Percentiles rank a stretch among this genome's conserved stretches.
Conservation (phyloP, 30 jellyfish, hydroid and myxozoan genomes). For the Hydractinia symbiolongicarpus region DNA sequence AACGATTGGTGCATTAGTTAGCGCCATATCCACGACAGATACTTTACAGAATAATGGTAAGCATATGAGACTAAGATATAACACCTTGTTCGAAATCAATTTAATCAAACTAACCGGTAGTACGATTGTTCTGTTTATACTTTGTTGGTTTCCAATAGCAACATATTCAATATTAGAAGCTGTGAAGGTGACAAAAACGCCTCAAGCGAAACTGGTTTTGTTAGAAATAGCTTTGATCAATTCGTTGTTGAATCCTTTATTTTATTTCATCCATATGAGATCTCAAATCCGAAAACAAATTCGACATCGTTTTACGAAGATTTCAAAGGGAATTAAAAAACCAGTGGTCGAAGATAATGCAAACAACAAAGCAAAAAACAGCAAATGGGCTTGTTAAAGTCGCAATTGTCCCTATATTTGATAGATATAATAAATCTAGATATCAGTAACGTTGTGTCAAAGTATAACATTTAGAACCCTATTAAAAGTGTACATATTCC, state of each 20-base stretch:
- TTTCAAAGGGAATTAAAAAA: not conserved
- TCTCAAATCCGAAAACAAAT: not conserved
- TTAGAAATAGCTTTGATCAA: not conserved
- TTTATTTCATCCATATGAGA: slow-evolving; percentile 4
- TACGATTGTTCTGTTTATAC: not conserved
- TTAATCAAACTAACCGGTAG: slow-evolving; percentile 6
- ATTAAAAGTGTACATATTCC: no score
- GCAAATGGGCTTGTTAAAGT: no score
- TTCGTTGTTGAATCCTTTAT: not conserved
- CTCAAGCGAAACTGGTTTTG: not conserved
- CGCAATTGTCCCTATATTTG: no score
- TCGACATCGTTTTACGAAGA: not conserved
- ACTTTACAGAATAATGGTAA: not conserved
- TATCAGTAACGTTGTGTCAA: no score
- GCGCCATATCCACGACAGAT: not conserved
- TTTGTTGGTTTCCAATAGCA: slow-evolving; percentile 9
- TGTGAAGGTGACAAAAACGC: not conserved
- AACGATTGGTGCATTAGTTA: not conserved
- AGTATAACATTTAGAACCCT: no score
- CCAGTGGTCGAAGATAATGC: not conserved
- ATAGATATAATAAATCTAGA: no score
- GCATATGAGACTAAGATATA: not conserved
- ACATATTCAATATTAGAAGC: not conserved
- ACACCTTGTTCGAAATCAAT: slow-evolving; percentile 2
- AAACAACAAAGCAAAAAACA: no score